Evolutionary conservation across 2,888 invertebrate species (phyloP), one percentile per base, ranked within the genome.

Genomic region (Ochropleura leucogaster): DNA sequence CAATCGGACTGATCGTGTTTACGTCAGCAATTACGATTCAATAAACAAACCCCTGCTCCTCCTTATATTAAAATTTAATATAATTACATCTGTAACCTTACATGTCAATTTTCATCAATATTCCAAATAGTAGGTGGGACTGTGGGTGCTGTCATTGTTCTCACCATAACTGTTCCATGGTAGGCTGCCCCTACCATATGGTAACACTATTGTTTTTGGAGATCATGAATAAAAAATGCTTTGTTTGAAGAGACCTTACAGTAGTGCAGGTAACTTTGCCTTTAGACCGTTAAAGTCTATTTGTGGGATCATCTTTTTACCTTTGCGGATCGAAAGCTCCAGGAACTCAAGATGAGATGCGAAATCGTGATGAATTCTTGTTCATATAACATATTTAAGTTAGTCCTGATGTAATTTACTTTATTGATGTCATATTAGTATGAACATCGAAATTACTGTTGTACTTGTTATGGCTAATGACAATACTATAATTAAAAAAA

Each of bases 141-240:
- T 70, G 86, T 85, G 75, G 84, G 86, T 72, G 86, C 62, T 64
- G 60, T 66, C 68, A 76, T 84, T 85, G 85, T 85, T 76, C 76
- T 68, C 59, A 53, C 67, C 53, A 46, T 68, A 72, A 60, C 55
- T 67, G 63, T 68, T 57, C 20, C 49, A 47, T 57, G 49, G 79
- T 71, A 74, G 76, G 72, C n/a, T 63, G 70, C 14, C 57, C 71
- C 63, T 80, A 63, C 60, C 62, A 59, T 68, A 77, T 68, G 62
- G 59, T 68, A 68, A 63, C 65, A 65, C 53, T n/a, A 53, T 68
- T 80, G 68, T 79, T 57, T 64, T 65, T 30, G 44, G 63, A 59
- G n/a, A 70, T 30, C n/a, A 55, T 20, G 42, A 68, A 72, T 65
- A 68, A 57, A 77, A 77, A 64, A 20, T 40, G 47, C 47, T 64